Evolutionary conservation across 2,797 vertebrate genomes (phyloP).

Genomic region (Picus viridis): DNA sequence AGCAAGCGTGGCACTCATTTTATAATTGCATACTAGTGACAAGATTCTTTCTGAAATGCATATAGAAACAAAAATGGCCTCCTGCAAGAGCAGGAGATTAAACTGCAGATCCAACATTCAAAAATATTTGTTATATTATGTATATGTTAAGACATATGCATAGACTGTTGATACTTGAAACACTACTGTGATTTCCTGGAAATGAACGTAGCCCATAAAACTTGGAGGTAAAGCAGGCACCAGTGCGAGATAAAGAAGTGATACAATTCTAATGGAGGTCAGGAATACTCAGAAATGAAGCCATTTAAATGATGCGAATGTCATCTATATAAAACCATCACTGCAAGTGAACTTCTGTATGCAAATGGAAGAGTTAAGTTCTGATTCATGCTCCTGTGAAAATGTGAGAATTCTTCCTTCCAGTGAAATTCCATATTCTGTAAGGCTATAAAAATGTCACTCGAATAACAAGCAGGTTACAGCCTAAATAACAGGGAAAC

Average conservation of each 20-base stretch:
- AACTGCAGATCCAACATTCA: background rate
- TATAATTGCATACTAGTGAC: background rate
- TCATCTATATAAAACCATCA: background rate
- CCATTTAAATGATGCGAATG: background rate
- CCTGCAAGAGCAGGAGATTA: background rate
- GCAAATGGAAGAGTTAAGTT: background rate
- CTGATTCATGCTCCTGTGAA: background rate
- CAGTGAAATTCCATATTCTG: background rate
- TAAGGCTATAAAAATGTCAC: background rate
- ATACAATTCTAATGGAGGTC: background rate
- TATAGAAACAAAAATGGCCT: background rate
- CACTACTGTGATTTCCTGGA: background rate
- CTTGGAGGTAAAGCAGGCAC: background rate
- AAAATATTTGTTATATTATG: background rate
- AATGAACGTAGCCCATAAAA: background rate
- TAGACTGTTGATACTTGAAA: background rate
- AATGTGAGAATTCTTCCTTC: background rate
- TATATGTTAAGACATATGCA: background rate
- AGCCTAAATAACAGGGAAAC: conserved; percentile 26
- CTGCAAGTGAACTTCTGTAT: background rate
- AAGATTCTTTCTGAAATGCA: background rate
- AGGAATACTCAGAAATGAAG: background rate
- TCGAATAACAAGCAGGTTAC: background rate
- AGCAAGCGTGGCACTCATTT: background rate
- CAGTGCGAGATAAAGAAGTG: background rate